Conservation (phyloP, 2,113 vertebrate species). For the Zapornia atra region DNA sequence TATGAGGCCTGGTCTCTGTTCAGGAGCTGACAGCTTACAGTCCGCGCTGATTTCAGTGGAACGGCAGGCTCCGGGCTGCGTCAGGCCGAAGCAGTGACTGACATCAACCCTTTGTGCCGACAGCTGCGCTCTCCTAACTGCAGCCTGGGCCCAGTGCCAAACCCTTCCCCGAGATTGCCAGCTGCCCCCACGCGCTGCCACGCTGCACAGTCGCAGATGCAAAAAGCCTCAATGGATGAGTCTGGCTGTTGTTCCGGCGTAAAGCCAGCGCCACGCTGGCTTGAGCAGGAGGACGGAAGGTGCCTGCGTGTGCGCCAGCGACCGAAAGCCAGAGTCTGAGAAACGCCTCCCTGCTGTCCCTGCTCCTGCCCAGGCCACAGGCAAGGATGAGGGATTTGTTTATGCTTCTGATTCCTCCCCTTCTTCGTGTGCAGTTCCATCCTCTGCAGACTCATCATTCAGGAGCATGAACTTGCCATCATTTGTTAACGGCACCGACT, state of each 20-base stretch:
- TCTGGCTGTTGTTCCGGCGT: background rate
- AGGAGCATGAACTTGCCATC: slow-evolving; percentile 93
- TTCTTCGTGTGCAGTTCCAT: slow-evolving; percentile 57
- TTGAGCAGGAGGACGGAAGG: background rate
- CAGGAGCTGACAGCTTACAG: background rate
- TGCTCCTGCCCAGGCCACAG: background rate
- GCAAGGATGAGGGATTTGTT: background rate
- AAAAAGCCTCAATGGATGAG: background rate
- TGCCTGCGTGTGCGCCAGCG: background rate
- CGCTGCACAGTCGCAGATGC: background rate
- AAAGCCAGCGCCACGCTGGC: background rate
- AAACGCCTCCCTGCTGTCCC: background rate
- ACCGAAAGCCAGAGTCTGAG: slow-evolving; percentile 29
- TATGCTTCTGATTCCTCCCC: slow-evolving; percentile 93
- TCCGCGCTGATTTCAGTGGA: background rate
- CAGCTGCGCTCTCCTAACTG: background rate
- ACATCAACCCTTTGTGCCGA: background rate
- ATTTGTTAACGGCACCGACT: slow-evolving; percentile 88
- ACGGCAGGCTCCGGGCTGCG: background rate
- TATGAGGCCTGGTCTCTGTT: background rate
- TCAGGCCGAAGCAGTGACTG: too few species aligned
- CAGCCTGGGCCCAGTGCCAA: background rate
- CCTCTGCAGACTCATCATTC: slow-evolving; percentile 76
- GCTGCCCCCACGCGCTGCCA: background rate
- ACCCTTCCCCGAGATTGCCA: background rate